Evolutionary conservation across 1,140 invertebrate genomes (phyloP).

Genomic region (Camponotus floridanus): DNA sequence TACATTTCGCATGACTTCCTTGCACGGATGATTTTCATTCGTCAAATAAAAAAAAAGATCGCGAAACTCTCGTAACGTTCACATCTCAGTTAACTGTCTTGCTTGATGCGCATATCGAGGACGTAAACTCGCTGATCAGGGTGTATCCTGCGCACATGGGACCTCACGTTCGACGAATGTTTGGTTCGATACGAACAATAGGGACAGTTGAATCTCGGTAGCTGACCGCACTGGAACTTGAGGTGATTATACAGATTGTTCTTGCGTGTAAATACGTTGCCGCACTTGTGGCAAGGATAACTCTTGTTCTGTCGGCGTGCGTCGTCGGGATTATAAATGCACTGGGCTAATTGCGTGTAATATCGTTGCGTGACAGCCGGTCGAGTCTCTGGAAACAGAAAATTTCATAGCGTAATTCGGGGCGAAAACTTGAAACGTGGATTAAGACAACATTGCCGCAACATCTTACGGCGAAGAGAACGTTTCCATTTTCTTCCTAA

Average conservation of each 20-base stretch:
- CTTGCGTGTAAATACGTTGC: slow-evolving; percentile 76
- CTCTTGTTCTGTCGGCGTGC: slow-evolving; percentile 32
- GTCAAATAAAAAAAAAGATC: not conserved
- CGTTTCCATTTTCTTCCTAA: slow-evolving; percentile 5
- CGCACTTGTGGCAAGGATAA: slow-evolving; percentile 77
- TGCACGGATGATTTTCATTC: not conserved
- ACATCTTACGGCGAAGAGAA: not conserved
- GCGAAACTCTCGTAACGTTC: not conserved
- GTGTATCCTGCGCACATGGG: slow-evolving; percentile 78
- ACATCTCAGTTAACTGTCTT: not conserved
- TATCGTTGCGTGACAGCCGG: not conserved
- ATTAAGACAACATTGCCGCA: not conserved
- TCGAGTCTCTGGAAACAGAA: slow-evolving; percentile 67
- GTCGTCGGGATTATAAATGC: slow-evolving; percentile 30
- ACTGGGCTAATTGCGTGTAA: slow-evolving; percentile 27
- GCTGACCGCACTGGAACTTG: slow-evolving; percentile 86
- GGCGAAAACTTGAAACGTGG: not conserved
- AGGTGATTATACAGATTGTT: slow-evolving; percentile 86
- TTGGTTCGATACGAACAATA: slow-evolving; percentile 83
- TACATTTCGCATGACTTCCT: not conserved
- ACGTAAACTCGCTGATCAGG: slow-evolving; percentile 63
- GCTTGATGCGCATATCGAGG: slow-evolving; percentile 55
- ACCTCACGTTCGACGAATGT: slow-evolving; percentile 82
- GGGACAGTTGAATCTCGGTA: slow-evolving; percentile 86
- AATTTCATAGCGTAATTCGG: slow-evolving; percentile 47